Base-by-base conservation (phyloP, 2,797 vertebrate species). In the Macropodus opercularis region DNA sequence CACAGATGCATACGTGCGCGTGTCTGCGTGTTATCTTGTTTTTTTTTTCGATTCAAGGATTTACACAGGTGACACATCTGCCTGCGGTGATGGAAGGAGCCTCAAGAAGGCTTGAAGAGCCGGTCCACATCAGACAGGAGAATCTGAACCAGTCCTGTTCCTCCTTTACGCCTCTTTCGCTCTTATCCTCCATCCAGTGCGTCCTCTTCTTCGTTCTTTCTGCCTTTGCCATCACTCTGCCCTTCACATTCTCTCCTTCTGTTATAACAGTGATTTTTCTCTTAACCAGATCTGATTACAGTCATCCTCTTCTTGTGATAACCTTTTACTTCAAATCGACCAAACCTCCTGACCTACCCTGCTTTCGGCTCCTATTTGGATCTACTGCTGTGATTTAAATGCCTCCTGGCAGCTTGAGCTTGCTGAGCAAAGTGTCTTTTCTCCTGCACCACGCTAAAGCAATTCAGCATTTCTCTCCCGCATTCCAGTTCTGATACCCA, bases 281-380 rank as follows among this genome's bases (percentile, higher is more conserved):
- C 43, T 75, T 85, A 85, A 88, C 75, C 71, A 74, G 75, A 88
- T 88, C 68, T 81, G 85, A 88, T 90, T 84, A 87, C 81, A 47
- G 80, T 74, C 68, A 56, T 49, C 77, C 75, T 75, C 78, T 71
- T 63, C 81, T 69, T 71, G 80, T 63, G 65, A 84, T 90, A 87
- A 88, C 88, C 89, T 90, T 87, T 89, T 87, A 72, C 85, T 87
- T 83, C 77, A 80, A 83, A 90, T 89, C 76, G 80, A 87, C 79
- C 82, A 78, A 84, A 81, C 87, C 84, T 78, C 65, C 85, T 81
- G 81, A 86, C 87, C 85, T 86, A 64, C 77, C 75, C 74, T 46
- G 78, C 85, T 81, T 87, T 86, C 87, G 15, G 38, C 80, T 88
- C 82, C 74, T 81, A 78, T 90, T 87, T 86, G 87, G 83, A 88